These are phyloP conservation scores for Cydia splendana DNA, from an alignment of 1,140 invertebrate genomes.

Conservation along the genomic window DNA sequence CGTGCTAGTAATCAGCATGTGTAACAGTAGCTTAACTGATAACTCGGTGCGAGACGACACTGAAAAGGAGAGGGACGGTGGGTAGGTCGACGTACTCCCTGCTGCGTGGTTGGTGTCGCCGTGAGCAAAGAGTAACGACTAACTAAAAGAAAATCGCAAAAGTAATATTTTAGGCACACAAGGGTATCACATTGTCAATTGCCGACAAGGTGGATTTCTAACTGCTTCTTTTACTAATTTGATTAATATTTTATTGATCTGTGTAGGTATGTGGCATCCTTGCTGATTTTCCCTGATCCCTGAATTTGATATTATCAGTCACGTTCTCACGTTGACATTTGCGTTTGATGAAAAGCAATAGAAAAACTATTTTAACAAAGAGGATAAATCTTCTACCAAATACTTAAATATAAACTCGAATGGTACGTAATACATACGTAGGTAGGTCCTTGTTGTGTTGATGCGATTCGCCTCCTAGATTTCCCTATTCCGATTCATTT, in stretches of 20 bases:
- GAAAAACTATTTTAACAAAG: no score
- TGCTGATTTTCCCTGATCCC: no score
- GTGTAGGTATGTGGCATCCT: not conserved
- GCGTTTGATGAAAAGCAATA: no score
- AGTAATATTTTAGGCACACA: not conserved
- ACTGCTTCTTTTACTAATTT: not conserved
- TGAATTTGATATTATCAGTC: no score
- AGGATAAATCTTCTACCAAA: no score
- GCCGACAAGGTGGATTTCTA: no score
- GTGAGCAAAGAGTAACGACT: not conserved
- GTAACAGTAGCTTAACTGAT: slow-evolving; percentile 38
- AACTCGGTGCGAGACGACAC: slow-evolving; percentile 29
- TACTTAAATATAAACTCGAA: no score
- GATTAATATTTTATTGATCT: no score
- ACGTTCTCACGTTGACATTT: no score
- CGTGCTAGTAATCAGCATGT: no score
- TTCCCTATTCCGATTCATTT: not conserved
- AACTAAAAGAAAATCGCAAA: not conserved
- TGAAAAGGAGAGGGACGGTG: slow-evolving; percentile 35
- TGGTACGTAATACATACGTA: no score
- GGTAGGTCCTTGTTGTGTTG: not conserved
- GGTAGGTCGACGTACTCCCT: slow-evolving; percentile 41
- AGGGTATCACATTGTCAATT: no score
- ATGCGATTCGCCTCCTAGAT: not conserved
- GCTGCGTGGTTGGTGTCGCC: not conserved